A percentile compares a stretch with the other conserved stretches of the same genome.
phyloP scores from a whole-genome alignment of 2,888 invertebrate genomes.

The Arrhopalites spinosus region DNA sequence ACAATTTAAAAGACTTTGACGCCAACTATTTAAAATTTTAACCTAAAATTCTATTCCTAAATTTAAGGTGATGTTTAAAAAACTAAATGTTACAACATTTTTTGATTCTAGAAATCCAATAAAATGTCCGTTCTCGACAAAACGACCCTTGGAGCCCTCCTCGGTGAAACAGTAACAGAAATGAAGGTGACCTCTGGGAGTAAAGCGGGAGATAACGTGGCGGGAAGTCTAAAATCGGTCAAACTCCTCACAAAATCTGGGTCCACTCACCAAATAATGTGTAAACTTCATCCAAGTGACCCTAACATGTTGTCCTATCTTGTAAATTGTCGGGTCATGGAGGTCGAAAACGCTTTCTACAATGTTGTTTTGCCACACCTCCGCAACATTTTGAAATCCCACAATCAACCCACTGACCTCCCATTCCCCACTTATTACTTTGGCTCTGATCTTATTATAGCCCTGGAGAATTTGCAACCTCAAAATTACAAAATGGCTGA shows the following conservation, averaged over 20 bases:
- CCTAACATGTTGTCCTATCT: neutral
- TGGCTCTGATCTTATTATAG: slow-evolving; percentile 16
- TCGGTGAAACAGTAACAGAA: slow-evolving; percentile 27
- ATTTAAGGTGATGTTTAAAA: no score
- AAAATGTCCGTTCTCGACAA: neutral
- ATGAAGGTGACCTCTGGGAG: slow-evolving; percentile 31
- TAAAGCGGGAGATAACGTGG: slow-evolving; percentile 13
- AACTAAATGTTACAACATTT: no score
- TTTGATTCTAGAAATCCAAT: no score
- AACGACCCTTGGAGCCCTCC: neutral
- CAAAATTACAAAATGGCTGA: slow-evolving; percentile 48
- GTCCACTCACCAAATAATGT: slow-evolving; percentile 6
- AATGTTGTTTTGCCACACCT: slow-evolving; percentile 19
- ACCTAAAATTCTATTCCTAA: no score
- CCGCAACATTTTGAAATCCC: slow-evolving; percentile 11
- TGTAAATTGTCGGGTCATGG: slow-evolving; percentile 6
- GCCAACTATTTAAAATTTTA: no score
- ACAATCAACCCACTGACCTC: neutral
- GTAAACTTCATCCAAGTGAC: slow-evolving; percentile 35
- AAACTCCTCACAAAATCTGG: slow-evolving; percentile 1
- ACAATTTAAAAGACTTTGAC: no score
- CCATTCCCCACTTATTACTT: slow-evolving; percentile 37
- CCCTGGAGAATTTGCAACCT: slow-evolving; percentile 46
- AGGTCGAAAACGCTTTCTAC: slow-evolving; percentile 36
- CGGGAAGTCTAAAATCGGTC: no score